Evolutionary conservation across 2,888 invertebrate species (phyloP).

Genomic region (Meta bourneti): DNA sequence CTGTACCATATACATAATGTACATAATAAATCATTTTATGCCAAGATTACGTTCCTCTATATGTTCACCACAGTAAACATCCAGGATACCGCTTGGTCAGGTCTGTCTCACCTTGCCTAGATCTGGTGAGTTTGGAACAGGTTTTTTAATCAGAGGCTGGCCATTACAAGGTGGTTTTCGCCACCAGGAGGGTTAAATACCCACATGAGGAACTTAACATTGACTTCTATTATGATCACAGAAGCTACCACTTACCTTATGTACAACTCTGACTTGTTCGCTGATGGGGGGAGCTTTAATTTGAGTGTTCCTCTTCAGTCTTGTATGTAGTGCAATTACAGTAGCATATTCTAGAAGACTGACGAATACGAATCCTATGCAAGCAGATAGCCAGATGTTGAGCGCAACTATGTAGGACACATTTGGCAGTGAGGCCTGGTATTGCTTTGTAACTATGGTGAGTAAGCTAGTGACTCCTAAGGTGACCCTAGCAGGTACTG

Average conservation of each 20-base stretch:
- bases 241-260: constrained; percentile 53
- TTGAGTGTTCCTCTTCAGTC: constrained; percentile 40
- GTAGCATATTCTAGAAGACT: constrained; percentile 78
- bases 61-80: too few relatives aligned
- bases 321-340: constrained; percentile 74
- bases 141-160: too few relatives aligned
- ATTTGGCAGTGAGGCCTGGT: constrained; percentile 73
- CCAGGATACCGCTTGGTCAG: too few relatives aligned
- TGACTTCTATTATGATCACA: too few relatives aligned
- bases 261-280: constrained; percentile 49
- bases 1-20: too few relatives aligned
- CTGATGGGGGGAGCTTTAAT: constrained; percentile 16
- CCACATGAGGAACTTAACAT: too few relatives aligned
- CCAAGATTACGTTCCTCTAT: too few relatives aligned
- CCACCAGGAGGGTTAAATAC: too few relatives aligned
- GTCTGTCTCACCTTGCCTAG: too few relatives aligned
- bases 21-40: too few relatives aligned
- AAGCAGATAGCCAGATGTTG: constrained; percentile 79
- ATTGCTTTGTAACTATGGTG: constrained; percentile 82
- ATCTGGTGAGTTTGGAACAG: too few relatives aligned
- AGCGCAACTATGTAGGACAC: constrained; percentile 80
- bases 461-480: constrained; percentile 89
- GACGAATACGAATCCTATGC: constrained; percentile 78
- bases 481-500: constrained; percentile 77
- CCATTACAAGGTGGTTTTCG: too few relatives aligned